Evolutionary conservation across 1,140 invertebrate species (phyloP).

Genomic region (Euglossa dilemma): DNA sequence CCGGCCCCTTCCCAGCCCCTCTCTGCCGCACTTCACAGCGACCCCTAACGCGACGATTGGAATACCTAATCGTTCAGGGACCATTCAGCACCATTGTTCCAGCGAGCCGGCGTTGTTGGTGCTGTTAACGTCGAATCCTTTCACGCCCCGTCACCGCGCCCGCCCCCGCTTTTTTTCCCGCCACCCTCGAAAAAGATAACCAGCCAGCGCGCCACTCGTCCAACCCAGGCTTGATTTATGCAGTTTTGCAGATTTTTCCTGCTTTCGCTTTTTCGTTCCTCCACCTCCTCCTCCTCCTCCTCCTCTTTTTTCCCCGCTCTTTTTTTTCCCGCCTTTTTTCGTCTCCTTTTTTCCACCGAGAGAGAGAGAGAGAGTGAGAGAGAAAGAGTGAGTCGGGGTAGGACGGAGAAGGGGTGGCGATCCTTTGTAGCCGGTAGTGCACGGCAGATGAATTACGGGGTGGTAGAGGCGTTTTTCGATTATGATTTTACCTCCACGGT

Average conservation of each 20-base stretch:
- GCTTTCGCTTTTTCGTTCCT: neutral
- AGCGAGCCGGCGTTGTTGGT: conserved; percentile 65
- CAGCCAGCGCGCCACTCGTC: conserved; percentile 49
- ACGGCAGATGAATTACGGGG: conserved; percentile 19
- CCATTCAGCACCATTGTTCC: conserved; percentile 68
- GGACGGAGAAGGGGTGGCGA: neutral
- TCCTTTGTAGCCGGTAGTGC: conserved; percentile 12
- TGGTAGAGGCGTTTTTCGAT: conserved; percentile 21
- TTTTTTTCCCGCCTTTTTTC: neutral
- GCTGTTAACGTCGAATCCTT: conserved; percentile 71
- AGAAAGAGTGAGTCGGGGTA: too few relatives aligned
- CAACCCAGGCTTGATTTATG: conserved; percentile 3
- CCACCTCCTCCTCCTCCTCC: too few relatives aligned
- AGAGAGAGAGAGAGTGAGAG: too few relatives aligned
- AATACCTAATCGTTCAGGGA: conserved; percentile 81
- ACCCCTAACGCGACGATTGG: conserved; percentile 78
- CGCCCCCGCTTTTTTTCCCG: conserved; percentile 23
- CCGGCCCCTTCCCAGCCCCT: conserved; percentile 62
- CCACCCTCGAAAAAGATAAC: conserved; percentile 63
- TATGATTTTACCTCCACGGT: conserved; percentile 5
- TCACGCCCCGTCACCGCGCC: conserved; percentile 63
- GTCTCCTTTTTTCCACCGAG: neutral
- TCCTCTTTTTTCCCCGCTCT: neutral
- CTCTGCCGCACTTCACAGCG: conserved; percentile 73
- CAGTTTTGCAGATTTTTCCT: conserved; percentile 25